Conservation (phyloP, 2,797 vertebrate species). For the Lepilemur ruficaudatus region DNA sequence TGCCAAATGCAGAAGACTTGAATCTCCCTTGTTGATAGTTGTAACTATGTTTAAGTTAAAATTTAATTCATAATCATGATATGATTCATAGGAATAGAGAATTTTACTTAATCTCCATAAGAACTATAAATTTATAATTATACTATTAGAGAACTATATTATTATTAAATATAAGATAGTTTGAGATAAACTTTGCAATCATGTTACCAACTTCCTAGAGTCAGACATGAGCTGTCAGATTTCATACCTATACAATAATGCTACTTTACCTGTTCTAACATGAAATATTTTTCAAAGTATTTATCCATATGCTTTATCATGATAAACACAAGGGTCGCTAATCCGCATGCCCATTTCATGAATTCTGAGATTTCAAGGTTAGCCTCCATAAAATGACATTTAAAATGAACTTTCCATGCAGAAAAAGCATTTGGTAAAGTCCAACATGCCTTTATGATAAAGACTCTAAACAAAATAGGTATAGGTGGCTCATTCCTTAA, state of each 20-base stretch:
- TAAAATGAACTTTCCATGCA: no score
- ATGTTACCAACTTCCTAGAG: neutral
- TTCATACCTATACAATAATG: neutral
- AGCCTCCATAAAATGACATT: neutral
- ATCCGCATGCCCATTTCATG: neutral
- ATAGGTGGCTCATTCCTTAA: no score
- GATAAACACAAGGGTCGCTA: neutral
- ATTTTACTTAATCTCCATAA: neutral
- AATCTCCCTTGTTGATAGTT: neutral
- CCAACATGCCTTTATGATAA: no score
- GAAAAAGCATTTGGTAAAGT: no score
- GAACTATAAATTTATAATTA: neutral
- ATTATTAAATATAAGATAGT: neutral
- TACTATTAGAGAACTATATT: neutral
- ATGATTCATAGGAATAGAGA: neutral
- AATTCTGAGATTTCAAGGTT: neutral
- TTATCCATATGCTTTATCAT: neutral
- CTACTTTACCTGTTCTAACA: neutral
- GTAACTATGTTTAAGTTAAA: neutral
- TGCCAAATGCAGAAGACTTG: neutral
- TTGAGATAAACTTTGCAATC: neutral
- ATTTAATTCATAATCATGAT: neutral
- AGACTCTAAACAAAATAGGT: no score
- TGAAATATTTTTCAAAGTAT: neutral
- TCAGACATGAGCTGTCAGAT: neutral